Conservation (phyloP, 2,113 vertebrate genomes). For the Cyprinodon brontotheroides region DNA sequence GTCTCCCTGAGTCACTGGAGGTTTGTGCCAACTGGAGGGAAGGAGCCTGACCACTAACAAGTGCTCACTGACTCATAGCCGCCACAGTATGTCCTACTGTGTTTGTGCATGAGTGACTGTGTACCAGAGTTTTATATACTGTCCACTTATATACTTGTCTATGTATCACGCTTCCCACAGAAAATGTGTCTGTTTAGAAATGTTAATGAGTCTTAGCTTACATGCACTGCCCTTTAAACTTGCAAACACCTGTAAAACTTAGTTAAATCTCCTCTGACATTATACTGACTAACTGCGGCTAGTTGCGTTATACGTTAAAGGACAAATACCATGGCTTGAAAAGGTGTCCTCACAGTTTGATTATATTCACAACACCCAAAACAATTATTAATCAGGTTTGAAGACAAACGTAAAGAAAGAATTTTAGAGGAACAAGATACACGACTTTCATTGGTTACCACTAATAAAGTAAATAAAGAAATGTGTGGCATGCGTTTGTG, state of each 20-base stretch:
- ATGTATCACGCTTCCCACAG: conserved; percentile 67
- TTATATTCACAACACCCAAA: neutral
- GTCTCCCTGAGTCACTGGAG: conserved; percentile 74
- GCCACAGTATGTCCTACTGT: conserved; percentile 68
- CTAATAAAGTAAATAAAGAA: neutral
- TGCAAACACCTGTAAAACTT: neutral
- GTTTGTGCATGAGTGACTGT: conserved; percentile 34
- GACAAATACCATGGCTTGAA: neutral
- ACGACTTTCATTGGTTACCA: neutral
- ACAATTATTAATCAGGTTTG: neutral
- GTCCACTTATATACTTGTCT: conserved; percentile 55
- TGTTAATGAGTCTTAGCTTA: conserved; percentile 29
- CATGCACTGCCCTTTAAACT: conserved; percentile 11
- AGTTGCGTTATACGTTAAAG: neutral
- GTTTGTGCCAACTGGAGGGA: conserved; percentile 72
- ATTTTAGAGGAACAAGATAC: neutral
- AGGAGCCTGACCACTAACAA: conserved; percentile 79
- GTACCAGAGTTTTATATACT: conserved; percentile 43
- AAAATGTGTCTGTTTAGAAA: conserved; percentile 63
- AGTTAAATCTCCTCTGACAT: neutral
- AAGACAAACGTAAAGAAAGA: neutral
- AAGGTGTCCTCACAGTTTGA: neutral
- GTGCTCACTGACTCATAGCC: conserved; percentile 79
- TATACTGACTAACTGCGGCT: neutral
- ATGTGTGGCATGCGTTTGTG: neutral